Conservation (phyloP, 2,888 invertebrate genomes). For the Callinectes sapidus region DNA sequence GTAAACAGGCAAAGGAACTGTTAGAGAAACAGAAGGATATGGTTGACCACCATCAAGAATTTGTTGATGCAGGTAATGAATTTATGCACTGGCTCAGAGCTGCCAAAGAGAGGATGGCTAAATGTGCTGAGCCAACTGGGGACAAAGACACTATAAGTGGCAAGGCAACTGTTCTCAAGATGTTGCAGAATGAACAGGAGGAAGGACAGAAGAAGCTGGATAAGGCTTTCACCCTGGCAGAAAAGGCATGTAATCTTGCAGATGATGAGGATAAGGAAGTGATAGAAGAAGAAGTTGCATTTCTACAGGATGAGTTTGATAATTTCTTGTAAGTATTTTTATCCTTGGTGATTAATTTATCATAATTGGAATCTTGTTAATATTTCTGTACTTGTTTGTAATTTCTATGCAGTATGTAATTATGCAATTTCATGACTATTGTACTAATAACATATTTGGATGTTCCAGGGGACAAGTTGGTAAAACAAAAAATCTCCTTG, state of each 20-base stretch:
- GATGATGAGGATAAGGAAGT: constrained; percentile 91
- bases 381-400: not conserved
- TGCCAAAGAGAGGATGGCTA: constrained; percentile 91
- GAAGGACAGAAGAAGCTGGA: constrained; percentile 90
- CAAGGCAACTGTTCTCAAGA: constrained; percentile 89
- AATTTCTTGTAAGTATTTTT: constrained; percentile 82
- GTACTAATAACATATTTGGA: not conserved
- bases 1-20: constrained; percentile 91
- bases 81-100: constrained; percentile 94
- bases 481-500: constrained; percentile 87
- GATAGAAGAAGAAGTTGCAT: constrained; percentile 92
- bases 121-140: constrained; percentile 94
- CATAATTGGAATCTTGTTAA: not conserved
- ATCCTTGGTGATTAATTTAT: not conserved
- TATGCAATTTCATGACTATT: not conserved
- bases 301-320: constrained; percentile 93
- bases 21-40: constrained; percentile 92
- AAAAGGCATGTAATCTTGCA: constrained; percentile 89
- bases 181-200: constrained; percentile 87
- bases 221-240: constrained; percentile 88
- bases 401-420: not conserved
- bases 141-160: constrained; percentile 91
- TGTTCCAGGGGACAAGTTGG: constrained; percentile 84
- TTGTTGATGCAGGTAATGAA: constrained; percentile 93
- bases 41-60: constrained; percentile 88